These are phyloP conservation scores for Andrena praecox DNA, from an alignment of 2,888 invertebrate species.

Conservation along the genomic window DNA sequence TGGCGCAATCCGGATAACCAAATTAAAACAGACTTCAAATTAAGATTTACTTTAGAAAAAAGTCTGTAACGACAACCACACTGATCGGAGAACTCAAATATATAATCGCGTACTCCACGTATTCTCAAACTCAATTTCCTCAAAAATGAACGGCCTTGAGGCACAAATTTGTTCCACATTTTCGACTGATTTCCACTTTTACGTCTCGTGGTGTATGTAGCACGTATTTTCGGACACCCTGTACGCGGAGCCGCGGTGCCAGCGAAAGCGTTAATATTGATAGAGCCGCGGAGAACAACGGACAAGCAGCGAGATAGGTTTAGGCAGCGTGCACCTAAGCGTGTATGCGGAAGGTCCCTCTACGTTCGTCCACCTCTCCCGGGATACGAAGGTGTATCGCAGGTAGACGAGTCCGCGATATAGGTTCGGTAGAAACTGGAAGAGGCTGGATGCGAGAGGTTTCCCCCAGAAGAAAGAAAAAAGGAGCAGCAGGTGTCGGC, in stretches of 20 bases:
- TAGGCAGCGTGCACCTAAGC: constrained; percentile 42
- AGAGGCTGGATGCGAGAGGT: constrained; percentile 56
- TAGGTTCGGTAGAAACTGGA: constrained; percentile 59
- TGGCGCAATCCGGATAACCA: too few species aligned
- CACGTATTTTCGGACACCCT: not conserved
- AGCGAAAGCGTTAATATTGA: constrained; percentile 48
- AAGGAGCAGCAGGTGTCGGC: constrained; percentile 62
- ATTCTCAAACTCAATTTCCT: not conserved
- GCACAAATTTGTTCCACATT: not conserved
- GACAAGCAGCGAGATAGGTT: constrained; percentile 51
- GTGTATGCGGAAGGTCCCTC: constrained; percentile 46
- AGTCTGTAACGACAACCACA: too few species aligned
- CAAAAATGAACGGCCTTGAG: not conserved
- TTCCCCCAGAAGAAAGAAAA: constrained; percentile 38
- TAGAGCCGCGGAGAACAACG: constrained; percentile 39
- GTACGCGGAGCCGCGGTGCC: not conserved
- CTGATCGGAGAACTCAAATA: too few species aligned
- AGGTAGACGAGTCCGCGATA: constrained; percentile 56
- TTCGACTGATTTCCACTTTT: not conserved
- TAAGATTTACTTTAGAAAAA: too few species aligned
- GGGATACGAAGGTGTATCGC: constrained; percentile 54
- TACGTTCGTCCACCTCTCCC: constrained; percentile 4
- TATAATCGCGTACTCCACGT: too few species aligned
- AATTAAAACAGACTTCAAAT: too few species aligned
- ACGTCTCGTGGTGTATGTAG: not conserved